phyloP scores from a whole-genome alignment of 1,140 invertebrate genomes.

The Tetragnatha versicolor region DNA sequence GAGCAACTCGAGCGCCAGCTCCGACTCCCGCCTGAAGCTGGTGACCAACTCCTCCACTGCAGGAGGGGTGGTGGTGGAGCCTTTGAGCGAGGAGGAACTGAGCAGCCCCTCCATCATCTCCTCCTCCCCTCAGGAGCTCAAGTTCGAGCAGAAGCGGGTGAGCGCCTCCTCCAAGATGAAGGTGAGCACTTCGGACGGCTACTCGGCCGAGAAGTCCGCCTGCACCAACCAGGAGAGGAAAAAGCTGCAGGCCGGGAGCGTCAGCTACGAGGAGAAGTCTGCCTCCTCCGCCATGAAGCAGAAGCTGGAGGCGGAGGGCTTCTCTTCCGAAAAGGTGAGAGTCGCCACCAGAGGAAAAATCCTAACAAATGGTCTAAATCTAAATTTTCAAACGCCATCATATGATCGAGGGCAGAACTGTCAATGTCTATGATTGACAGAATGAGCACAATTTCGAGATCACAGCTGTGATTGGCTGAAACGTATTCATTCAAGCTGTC shows the following conservation, averaged over 20 bases:
- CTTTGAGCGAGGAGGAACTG: slow-evolving; percentile 13
- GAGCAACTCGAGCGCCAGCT: slow-evolving; percentile 48
- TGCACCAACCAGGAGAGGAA: slow-evolving; percentile 58
- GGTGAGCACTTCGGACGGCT: slow-evolving; percentile 71
- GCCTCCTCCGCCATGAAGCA: slow-evolving; percentile 69
- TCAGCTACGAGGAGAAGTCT: slow-evolving; percentile 79
- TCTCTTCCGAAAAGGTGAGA: slow-evolving; percentile 77
- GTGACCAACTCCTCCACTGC: slow-evolving; percentile 10
- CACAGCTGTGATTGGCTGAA: no score
- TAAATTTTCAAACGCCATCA: no score
- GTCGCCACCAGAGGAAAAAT: no score
- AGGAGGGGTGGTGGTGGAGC: slow-evolving; percentile 29
- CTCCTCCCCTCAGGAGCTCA: slow-evolving; percentile 70
- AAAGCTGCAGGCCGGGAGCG: slow-evolving; percentile 77
- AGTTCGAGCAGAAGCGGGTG: slow-evolving; percentile 79
- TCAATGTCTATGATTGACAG: no score
- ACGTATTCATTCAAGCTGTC: no score
- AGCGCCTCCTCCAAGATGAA: slow-evolving; percentile 81
- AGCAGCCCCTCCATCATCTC: neutral
- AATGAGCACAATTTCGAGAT: no score
- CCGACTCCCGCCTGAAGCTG: slow-evolving; percentile 42
- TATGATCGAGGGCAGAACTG: no score
- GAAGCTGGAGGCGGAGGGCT: slow-evolving; percentile 76
- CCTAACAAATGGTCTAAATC: no score
- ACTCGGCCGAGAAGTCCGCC: slow-evolving; percentile 75